phyloP scores from a whole-genome alignment of 2,113 vertebrate species.

The Indicator indicator region DNA sequence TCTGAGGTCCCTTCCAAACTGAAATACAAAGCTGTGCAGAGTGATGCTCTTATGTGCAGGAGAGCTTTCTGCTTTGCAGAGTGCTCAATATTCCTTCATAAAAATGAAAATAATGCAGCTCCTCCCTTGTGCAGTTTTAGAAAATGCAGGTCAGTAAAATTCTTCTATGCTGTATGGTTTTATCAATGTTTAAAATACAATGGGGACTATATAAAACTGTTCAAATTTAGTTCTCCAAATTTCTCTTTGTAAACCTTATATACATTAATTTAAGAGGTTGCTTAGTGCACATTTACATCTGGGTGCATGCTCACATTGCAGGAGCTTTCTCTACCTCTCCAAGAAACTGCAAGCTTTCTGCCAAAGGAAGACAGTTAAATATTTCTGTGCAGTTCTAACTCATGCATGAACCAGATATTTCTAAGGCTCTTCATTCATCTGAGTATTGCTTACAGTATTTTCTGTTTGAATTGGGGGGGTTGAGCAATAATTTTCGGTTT shows the following conservation, averaged over 20 bases:
- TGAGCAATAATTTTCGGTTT: background rate
- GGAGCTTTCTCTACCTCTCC: background rate
- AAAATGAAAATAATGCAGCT: background rate
- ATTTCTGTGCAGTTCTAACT: background rate
- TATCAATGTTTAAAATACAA: background rate
- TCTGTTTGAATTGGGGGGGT: fast-evolving
- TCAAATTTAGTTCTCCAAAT: background rate
- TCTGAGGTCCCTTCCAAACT: too few species aligned
- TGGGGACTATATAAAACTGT: background rate
- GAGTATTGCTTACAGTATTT: background rate
- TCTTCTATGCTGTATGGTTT: background rate
- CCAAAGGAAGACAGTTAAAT: background rate
- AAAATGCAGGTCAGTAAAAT: background rate
- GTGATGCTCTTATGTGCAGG: fast-evolving
- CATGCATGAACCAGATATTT: fast-evolving
- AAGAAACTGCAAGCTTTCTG: background rate
- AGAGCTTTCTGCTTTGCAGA: background rate
- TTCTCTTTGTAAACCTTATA: background rate
- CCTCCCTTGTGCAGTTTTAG: background rate
- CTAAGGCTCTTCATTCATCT: background rate
- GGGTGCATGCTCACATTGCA: fast-evolving
- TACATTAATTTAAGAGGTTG: background rate
- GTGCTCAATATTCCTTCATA: background rate
- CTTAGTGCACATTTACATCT: background rate
- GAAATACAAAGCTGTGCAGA: background rate